These are phyloP conservation scores for Eurytoma californica DNA, from an alignment of 2,888 invertebrate species.

Conservation along the genomic window DNA sequence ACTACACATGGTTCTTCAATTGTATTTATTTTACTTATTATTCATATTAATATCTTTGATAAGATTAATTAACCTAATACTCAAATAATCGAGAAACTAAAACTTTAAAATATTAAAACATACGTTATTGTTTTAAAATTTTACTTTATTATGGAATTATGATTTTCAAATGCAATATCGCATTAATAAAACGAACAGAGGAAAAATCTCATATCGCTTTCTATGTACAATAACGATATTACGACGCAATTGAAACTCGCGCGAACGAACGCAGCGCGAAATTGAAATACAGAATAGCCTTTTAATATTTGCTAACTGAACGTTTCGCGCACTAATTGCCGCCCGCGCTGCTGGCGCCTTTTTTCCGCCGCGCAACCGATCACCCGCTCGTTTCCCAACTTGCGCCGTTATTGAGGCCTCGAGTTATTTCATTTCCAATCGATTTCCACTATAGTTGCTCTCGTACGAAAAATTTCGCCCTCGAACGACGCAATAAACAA, in stretches of 20 bases:
- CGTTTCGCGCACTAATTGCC: constrained; percentile 32
- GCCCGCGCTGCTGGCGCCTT: neutral
- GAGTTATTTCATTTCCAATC: constrained; percentile 17
- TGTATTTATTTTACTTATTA: no score
- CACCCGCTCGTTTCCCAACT: neutral
- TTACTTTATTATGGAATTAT: neutral
- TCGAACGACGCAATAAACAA: no score
- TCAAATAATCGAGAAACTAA: no score
- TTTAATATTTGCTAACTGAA: constrained; percentile 48
- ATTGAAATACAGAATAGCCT: constrained; percentile 34
- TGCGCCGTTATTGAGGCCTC: neutral
- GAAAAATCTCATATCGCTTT: no score
- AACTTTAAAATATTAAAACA: no score
- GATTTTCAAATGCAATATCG: neutral
- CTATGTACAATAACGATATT: neutral
- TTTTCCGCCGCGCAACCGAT: neutral
- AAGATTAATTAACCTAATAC: no score
- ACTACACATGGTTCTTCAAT: no score
- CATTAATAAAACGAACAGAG: neutral
- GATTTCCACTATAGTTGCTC: neutral
- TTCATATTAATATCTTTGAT: no score
- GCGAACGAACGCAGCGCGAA: neutral
- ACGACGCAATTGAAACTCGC: neutral
- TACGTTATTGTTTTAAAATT: no score
- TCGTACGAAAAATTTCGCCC: neutral